Base-by-base conservation (phyloP, 2,888 invertebrate species). In the Eupeodes latifasciatus region DNA sequence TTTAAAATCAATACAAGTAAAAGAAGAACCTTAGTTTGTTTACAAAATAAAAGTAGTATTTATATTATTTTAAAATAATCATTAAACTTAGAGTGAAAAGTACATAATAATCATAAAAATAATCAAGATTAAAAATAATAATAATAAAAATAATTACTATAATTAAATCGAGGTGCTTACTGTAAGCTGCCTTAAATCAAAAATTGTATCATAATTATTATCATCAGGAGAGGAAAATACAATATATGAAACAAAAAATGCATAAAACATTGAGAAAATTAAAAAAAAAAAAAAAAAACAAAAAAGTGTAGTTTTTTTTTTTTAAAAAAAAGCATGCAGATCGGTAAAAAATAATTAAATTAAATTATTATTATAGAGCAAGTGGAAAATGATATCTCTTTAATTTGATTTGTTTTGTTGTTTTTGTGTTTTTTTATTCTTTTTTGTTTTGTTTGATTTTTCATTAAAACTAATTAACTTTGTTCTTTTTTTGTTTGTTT, bases 381-480 rank as follows among this genome's bases (percentile, higher is more conserved):
- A 57, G 67, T 51, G 71, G 67, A 34, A 61, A 67, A 72, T 69
- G 69, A 71, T 77, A 69, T 85, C 61, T 80, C 66, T 76, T 62
- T 27, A 82, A 49, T 80, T 75, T 77, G 76, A 44, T 47, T 53
- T 53, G 51, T 51, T 67, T 72, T 72, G 78, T 77, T 84, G 61
- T 27, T 27, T 27, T 27, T 27, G 27, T 72, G 59, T 34, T 27
- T 57, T 78, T 57, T 71, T 78, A 75, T 77, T 84, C 53, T 67
- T 72, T 72, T 72, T 34, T 27, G 44, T 78, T 57, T 71, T 78
- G 78, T 77, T 57, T 84, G 61, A 27, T 27, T 57, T 49, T 57
- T 77, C 76, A 84, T 85, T 88, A 88, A 88, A 88, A 88, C 88
- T 88, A 88, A 88, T 88, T 88, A 88, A 88, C 88, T 87, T 72